Evolutionary conservation across 2,797 vertebrate species (phyloP).

Genomic region (Simalia tracyae): DNA sequence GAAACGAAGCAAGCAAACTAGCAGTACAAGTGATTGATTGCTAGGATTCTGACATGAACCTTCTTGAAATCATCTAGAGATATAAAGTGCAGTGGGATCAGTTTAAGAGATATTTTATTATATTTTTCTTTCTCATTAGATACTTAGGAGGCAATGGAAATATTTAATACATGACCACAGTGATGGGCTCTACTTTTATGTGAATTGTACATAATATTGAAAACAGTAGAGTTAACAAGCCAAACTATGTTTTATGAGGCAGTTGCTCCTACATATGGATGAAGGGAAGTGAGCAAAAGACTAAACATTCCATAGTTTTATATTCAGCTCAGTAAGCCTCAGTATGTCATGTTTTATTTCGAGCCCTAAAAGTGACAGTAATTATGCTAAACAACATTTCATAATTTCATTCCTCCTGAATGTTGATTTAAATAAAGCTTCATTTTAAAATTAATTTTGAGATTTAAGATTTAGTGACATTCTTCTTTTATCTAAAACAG

Average conservation of each 20-base stretch:
- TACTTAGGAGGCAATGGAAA: not conserved
- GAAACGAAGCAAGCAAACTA: too few relatives aligned
- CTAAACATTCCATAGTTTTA: not conserved
- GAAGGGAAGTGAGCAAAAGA: not conserved
- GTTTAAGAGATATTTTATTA: not conserved
- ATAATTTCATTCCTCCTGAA: not conserved
- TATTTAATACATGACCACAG: not conserved
- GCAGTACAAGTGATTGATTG: too few relatives aligned
- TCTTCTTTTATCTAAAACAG: not conserved
- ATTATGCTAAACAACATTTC: not conserved
- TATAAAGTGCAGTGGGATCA: not conserved
- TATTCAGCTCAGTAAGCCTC: not conserved
- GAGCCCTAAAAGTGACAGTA: not conserved
- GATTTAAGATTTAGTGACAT: not conserved
- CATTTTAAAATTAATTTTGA: not conserved
- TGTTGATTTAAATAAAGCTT: not conserved
- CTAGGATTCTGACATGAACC: too few relatives aligned
- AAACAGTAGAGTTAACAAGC: not conserved
- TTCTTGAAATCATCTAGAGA: not conserved
- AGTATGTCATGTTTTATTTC: not conserved
- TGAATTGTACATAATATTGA: not conserved
- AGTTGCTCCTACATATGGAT: not conserved
- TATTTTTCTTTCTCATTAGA: not conserved
- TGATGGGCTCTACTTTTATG: not conserved
- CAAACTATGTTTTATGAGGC: not conserved